These are phyloP conservation scores for Heloderma charlesbogerti DNA, from an alignment of 2,113 vertebrate genomes.

Conservation along the genomic window DNA sequence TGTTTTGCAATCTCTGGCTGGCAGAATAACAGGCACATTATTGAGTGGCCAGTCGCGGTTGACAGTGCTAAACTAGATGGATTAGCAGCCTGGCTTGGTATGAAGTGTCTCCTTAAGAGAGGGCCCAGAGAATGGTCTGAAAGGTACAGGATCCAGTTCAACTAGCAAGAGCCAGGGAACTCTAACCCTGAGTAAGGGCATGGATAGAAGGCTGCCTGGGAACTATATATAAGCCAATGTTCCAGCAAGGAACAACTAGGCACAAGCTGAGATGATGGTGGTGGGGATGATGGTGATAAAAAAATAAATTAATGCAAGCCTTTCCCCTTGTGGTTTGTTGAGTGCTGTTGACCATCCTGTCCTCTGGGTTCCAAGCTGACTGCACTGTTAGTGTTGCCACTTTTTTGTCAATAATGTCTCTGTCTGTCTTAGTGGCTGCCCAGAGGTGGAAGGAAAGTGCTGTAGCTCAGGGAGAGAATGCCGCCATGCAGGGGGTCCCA, in stretches of 20 bases:
- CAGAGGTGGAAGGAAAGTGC: neutral
- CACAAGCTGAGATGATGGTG: neutral
- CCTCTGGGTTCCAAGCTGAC: neutral
- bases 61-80: neutral
- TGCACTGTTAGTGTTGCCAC: neutral
- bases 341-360: neutral
- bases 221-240: neutral
- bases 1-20: neutral
- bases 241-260: neutral
- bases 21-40: neutral
- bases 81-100: neutral
- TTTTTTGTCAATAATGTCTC: neutral
- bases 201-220: neutral
- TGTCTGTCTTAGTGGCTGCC: neutral
- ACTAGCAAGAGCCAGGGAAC: neutral
- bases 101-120: neutral
- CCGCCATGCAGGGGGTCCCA: too few relatives aligned
- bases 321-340: neutral
- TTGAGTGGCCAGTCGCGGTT: neutral
- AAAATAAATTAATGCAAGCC: neutral
- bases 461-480: neutral
- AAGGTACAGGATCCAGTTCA: neutral
- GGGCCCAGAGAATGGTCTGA: neutral
- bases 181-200: neutral
- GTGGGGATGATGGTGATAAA: too few relatives aligned